Evolutionary conservation across 2,797 vertebrate species (phyloP), one percentile per base, ranked within the genome.

Genomic region (Loriculus beryllinus): DNA sequence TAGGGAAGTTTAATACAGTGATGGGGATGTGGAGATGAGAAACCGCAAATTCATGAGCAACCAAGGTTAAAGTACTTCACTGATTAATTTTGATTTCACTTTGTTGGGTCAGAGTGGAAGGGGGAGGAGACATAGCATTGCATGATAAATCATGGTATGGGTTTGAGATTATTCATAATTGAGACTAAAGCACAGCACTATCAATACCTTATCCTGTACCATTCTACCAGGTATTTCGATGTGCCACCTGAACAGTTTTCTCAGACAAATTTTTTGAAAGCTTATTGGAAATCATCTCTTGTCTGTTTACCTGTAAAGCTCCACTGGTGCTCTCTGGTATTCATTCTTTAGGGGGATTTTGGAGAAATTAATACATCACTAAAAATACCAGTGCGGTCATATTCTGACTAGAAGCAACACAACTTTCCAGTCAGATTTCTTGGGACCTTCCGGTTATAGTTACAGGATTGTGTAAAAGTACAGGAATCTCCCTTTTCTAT

Each of bases 21-120:
- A 80, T 91, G 88, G 88, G 81, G 64, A 82, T 92, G 57, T 94
- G 89, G 94, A 94, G 96, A 94, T 80, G 72, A 96, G 82, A 94
- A 91, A 81, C 75, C 67, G 91, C 89, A 74, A 90, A 91, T 92
- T 90, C 95, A 88, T 79, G 75, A 95, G 68, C 86, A 95, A 80
- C 52, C 0, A 3, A 93, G 72, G 83, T 95, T 93, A 88, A 88
- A 95, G 88, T 89, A 81, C 90, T 88, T 92, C 69, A 70, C 82
- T 94, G 70, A 82, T 96, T 88, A 90, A 87, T 84, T 88, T 96
- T 92, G 47, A 76, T 96, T 97, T 95, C 62, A 89, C 60, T 91
- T 92, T 9, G 6, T 67, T 81, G 92, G 81, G 81, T 85, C 39
- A 51, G 49, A 82, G 25, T 88, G 42, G 56, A 88, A 92, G 22